Conservation (phyloP, 2,888 invertebrate genomes). For the Pterostichus niger region DNA sequence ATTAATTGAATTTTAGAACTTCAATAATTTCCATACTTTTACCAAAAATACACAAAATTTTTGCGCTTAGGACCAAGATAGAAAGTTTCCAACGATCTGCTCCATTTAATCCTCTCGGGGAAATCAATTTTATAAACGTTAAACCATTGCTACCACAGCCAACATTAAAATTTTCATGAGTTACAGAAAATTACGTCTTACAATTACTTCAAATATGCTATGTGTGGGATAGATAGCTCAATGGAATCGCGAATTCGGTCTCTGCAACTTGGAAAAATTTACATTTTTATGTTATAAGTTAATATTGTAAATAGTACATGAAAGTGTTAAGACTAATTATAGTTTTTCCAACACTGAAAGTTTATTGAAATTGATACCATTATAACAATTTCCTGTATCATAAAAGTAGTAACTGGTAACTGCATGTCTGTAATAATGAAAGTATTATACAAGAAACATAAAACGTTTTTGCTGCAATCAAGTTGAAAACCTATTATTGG, state of each 20-base stretch:
- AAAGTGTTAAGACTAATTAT: too few species aligned
- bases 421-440: slow-evolving; percentile 3
- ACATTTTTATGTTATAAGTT: too few species aligned
- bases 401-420: slow-evolving; percentile 3
- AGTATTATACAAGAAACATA: slow-evolving; percentile 36
- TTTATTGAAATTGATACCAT: too few species aligned
- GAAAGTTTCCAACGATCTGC: slow-evolving; percentile 35
- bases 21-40: slow-evolving; percentile 28
- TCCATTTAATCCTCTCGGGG: slow-evolving; percentile 16
- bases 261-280: too few species aligned
- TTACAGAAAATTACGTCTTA: background rate
- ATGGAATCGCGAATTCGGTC: too few species aligned
- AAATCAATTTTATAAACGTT: slow-evolving; percentile 23
- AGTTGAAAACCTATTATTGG: slow-evolving; percentile 40
- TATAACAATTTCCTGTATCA: background rate
- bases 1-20: slow-evolving; percentile 40
- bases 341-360: too few species aligned
- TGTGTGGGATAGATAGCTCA: too few species aligned
- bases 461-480: slow-evolving; percentile 33
- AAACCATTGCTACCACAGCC: slow-evolving; percentile 2
- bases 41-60: slow-evolving; percentile 14
- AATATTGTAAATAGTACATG: too few species aligned
- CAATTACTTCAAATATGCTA: background rate
- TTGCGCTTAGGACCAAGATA: slow-evolving; percentile 11
- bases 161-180: slow-evolving; percentile 4